These are phyloP conservation scores for Acanthaster planci DNA, from an alignment of 35 echinoderm and acorn worm species.

Conservation along the genomic window DNA sequence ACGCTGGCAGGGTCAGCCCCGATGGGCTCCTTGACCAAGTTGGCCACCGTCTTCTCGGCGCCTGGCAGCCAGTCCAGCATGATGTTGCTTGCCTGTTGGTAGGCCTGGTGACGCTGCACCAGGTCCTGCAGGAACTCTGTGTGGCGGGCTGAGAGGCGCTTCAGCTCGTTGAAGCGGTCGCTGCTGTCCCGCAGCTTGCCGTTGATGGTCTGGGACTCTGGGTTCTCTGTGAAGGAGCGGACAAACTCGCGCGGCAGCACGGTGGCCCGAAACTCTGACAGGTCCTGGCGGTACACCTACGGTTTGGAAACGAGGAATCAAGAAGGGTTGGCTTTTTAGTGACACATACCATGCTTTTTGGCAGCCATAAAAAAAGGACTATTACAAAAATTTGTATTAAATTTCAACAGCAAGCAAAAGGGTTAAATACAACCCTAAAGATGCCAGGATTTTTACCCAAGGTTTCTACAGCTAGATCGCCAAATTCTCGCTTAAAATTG, in stretches of 20 bases:
- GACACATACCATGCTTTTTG: no score
- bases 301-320: not conserved
- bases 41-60: conserved; percentile 71
- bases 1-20: conserved; percentile 66
- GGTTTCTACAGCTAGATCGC: no score
- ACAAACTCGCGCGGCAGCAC: conserved; percentile 69
- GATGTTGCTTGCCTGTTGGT: conserved; percentile 51
- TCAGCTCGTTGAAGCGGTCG: conserved; percentile 59
- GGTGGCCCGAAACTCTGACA: conserved; percentile 62
- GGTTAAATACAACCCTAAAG: no score
- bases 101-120: conserved; percentile 44
- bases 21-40: conserved; percentile 58
- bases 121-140: conserved; percentile 66
- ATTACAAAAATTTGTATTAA: no score
- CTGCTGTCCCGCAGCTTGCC: conserved; percentile 61
- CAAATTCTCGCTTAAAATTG: no score
- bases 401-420: no score
- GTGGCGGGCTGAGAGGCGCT: conserved; percentile 56
- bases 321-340: no score
- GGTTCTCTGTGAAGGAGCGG: conserved; percentile 77
- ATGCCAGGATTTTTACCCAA: no score
- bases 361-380: no score
- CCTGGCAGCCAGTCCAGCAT: conserved; percentile 72
- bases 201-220: conserved; percentile 66
- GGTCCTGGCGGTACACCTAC: conserved; percentile 71